Conservation (phyloP, 2,113 vertebrate genomes). For the Oryzias melastigma region DNA sequence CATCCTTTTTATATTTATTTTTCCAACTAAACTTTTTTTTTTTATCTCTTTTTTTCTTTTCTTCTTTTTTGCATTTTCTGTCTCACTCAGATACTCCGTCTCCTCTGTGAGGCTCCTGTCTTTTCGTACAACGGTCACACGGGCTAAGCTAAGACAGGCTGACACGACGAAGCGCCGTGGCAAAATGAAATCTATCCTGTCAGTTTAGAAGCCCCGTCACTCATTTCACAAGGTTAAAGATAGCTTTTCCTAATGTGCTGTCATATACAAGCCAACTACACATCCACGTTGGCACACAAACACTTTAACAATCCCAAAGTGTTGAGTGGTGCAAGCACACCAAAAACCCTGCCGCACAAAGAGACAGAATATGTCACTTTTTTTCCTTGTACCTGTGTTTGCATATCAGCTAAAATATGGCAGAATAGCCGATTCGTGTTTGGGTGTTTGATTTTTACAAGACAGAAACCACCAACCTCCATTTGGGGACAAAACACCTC, state of each 20-base stretch:
- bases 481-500: too few species aligned
- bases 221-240: constrained; percentile 71
- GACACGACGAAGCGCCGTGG: constrained; percentile 47
- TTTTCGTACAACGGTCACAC: constrained; percentile 49
- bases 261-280: constrained; percentile 50
- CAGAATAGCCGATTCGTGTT: constrained; percentile 20
- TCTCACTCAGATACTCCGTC: constrained; percentile 10
- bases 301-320: constrained; percentile 3
- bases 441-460: constrained; percentile 1
- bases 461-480: too few species aligned
- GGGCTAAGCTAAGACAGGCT: constrained; percentile 62
- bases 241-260: constrained; percentile 66
- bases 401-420: constrained; percentile 16
- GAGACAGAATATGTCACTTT: constrained; percentile 8
- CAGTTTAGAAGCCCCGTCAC: constrained; percentile 69
- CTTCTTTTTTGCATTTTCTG: constrained; percentile 5
- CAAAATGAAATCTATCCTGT: constrained; percentile 69
- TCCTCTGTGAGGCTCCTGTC: constrained; percentile 40
- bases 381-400: constrained; percentile 25
- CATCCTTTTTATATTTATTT: constrained; percentile 19
- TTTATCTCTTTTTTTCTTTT: constrained; percentile 2
- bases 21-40: constrained; percentile 21
- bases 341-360: not conserved
- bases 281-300: constrained; percentile 11
- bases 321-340: not conserved